Base-by-base conservation (phyloP, 2,113 vertebrate genomes). In the Pogonocichla stellata region DNA sequence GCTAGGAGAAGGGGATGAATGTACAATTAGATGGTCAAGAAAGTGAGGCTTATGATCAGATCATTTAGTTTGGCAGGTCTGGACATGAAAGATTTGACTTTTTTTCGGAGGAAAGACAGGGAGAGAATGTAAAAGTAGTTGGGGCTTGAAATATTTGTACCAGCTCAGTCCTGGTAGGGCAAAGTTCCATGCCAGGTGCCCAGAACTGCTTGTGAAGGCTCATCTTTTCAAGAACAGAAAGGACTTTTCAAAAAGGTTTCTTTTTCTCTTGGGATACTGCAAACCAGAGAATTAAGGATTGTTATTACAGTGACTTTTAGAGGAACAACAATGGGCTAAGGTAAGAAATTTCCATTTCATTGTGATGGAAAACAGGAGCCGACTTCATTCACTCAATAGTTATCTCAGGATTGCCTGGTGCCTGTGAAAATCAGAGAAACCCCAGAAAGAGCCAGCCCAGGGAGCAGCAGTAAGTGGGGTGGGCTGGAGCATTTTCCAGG, bases 401-500 rank as follows among this genome's bases (percentile, higher is more conserved):
- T 66, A 5, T 20, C 29, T 6, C 8, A 79, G 47, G 51, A 79
- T 43, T 74, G 31, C 8, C 33, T 43, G 36, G 14, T 70, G 9
- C 17, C 20, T 40, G 7, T 10, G 51, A 19, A 58, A 90, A 33
- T 26, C 80, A 50, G n/a, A 50, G 48, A 71, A 81, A 88, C 5
- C 64, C 43, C 48, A 26, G 19, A 26, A 29, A 22, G 23, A 36
- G 5, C 18, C 8, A 42, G 73, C 16, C 22, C 61, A 19, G 40
- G 64, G 57, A 61, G n/a, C 7, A 34, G 0, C 23, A 9, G 0
- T 3, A 18, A 22, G 17, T 4, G 14, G 28, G 64, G 9, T 3
- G 48, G n/a, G 69, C 31, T 50, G 69, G 56, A 54, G 14, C 14
- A 51, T 5, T 28, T 14, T 13, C 57, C 36, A 77, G 40, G 48